Conservation (phyloP, 1,140 invertebrate genomes). For the Drepana arcuata region DNA sequence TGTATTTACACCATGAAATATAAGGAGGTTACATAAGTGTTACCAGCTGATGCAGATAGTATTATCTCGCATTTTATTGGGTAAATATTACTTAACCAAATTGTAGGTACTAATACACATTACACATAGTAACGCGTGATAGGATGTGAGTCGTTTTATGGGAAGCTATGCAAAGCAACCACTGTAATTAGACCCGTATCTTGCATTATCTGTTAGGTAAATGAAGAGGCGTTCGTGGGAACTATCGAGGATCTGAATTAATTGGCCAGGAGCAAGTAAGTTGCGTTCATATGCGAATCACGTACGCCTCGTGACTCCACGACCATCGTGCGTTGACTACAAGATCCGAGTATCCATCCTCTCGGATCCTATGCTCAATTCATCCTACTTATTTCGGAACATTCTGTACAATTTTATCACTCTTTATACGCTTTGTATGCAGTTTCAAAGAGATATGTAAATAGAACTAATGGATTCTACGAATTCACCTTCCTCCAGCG, state of each 20-base stretch:
- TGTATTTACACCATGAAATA: no score
- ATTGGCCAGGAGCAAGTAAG: constrained; percentile 16
- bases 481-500: constrained; percentile 1
- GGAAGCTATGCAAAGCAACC: constrained; percentile 10
- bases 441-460: constrained; percentile 5
- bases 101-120: constrained; percentile 16
- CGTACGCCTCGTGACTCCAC: constrained; percentile 27
- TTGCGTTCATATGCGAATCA: constrained; percentile 16
- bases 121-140: constrained; percentile 10
- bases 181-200: constrained; percentile 8
- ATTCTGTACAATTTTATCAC: constrained; percentile 18
- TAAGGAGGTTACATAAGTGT: no score
- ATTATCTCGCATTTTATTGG: no score
- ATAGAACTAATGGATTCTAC: constrained; percentile 21
- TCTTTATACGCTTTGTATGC: constrained; percentile 9
- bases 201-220: constrained; percentile 1
- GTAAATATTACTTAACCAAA: no score
- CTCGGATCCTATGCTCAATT: constrained; percentile 29
- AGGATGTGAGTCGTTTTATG: constrained; percentile 12
- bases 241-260: constrained; percentile 13
- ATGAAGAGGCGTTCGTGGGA: constrained; percentile 1
- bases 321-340: constrained; percentile 24
- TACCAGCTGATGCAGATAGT: no score
- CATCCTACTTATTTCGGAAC: constrained; percentile 24
- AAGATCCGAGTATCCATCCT: constrained; percentile 17